Evolutionary conservation across 53 echinoderm and acorn worm species (phyloP).

Genomic region (Antedon mediterranea): DNA sequence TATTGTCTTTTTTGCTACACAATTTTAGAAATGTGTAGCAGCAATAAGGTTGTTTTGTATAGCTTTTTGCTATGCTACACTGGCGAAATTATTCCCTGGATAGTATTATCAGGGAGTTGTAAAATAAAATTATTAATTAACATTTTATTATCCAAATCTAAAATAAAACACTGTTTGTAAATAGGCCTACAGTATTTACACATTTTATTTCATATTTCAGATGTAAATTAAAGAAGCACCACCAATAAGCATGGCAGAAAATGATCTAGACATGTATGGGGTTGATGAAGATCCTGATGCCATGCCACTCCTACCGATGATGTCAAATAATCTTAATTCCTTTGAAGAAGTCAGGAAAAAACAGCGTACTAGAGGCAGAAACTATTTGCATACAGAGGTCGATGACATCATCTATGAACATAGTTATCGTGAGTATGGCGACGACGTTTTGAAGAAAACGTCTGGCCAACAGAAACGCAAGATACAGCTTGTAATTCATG

Average conservation of each 20-base stretch:
- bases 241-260: background rate
- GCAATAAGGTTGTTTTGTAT: no score
- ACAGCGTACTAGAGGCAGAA: constrained; percentile 46
- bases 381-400: constrained; percentile 38
- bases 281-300: constrained; percentile 27
- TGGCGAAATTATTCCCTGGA: no score
- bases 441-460: constrained; percentile 38
- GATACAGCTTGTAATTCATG: constrained; percentile 60
- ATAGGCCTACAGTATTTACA: no score
- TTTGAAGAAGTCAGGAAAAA: constrained; percentile 41
- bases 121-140: no score
- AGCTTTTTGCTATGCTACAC: no score
- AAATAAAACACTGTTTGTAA: no score
- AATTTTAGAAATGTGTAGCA: no score
- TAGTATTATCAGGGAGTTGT: no score
- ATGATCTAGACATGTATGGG: background rate
- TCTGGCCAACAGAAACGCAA: constrained; percentile 58
- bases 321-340: constrained; percentile 15
- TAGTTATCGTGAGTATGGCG: constrained; percentile 13
- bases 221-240: background rate
- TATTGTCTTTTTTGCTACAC: no score
- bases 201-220: background rate
- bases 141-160: no score
- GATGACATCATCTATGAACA: constrained; percentile 54
- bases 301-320: constrained; percentile 50